Conservation (phyloP, 2,797 vertebrate genomes). For the Sebastes diaconus region DNA sequence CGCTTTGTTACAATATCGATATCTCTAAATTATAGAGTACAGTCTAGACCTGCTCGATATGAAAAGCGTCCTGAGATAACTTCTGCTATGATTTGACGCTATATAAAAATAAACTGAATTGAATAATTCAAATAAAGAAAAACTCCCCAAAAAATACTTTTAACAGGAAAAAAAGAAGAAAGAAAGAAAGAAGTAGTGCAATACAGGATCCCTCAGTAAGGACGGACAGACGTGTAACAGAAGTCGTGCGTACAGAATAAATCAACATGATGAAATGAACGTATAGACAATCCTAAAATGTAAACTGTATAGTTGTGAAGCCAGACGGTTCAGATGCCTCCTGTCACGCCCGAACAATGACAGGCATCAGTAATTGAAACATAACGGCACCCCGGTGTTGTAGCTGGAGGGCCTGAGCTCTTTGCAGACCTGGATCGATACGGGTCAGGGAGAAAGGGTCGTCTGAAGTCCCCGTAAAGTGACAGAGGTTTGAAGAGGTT, state of each 20-base stretch:
- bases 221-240: background rate
- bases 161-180: background rate
- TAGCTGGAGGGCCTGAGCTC: slow-evolving; percentile 41
- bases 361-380: slow-evolving; percentile 64
- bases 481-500: slow-evolving; percentile 57
- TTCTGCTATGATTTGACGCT: too few relatives aligned
- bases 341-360: slow-evolving; percentile 51
- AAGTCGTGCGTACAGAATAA: background rate
- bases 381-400: slow-evolving; percentile 46
- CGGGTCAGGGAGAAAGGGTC: slow-evolving; percentile 55
- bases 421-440: slow-evolving; percentile 61
- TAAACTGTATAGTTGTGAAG: background rate
- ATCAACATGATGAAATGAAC: background rate
- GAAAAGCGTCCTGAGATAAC: too few relatives aligned
- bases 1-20: too few relatives aligned
- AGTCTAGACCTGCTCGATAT: too few relatives aligned
- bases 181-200: background rate
- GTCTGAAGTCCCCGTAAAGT: slow-evolving; percentile 58
- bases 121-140: background rate
- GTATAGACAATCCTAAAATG: background rate
- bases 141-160: background rate
- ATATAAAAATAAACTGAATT: too few relatives aligned
- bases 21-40: too few relatives aligned
- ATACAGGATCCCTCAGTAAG: background rate
- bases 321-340: slow-evolving; percentile 7